phyloP scores from a whole-genome alignment of 2,888 invertebrate species.

The Eilema sororculum region DNA sequence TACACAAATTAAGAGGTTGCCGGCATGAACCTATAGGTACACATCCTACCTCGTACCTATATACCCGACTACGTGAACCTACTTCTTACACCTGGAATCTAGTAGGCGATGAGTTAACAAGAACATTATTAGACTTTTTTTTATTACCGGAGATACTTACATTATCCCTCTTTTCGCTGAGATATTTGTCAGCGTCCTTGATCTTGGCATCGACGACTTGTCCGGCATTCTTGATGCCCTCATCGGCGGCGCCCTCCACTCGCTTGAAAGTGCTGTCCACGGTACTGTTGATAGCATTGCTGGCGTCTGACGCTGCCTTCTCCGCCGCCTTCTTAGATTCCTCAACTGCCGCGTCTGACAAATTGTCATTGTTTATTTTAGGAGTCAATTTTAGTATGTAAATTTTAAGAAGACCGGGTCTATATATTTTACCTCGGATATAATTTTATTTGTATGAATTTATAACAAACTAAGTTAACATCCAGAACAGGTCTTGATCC shows the following conservation, averaged over 20 bases:
- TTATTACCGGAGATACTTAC: conserved; percentile 54
- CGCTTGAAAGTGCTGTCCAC: conserved; percentile 79
- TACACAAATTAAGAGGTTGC: too few species aligned
- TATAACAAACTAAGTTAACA: too few species aligned
- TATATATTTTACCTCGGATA: neutral
- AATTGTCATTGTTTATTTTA: neutral
- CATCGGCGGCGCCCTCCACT: conserved; percentile 82
- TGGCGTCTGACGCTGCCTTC: conserved; percentile 82
- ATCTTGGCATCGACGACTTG: conserved; percentile 88
- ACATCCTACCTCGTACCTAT: too few species aligned
- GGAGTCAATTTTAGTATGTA: neutral
- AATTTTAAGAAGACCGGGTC: neutral
- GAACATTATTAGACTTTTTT: too few species aligned
- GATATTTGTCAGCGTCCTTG: conserved; percentile 88
- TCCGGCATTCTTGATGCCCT: conserved; percentile 86
- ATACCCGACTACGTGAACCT: too few species aligned
- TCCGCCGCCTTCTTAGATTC: conserved; percentile 84
- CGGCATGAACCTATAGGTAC: too few species aligned
- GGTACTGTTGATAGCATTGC: conserved; percentile 75
- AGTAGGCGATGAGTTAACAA: too few species aligned
- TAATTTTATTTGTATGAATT: neutral
- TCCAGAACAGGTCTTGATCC: too few species aligned
- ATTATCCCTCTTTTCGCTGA: conserved; percentile 87
- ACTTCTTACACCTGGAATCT: too few species aligned
- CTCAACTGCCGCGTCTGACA: conserved; percentile 76